Evolutionary conservation across 2,888 invertebrate genomes (phyloP).

Genomic region (Tanaodytes sp.): DNA sequence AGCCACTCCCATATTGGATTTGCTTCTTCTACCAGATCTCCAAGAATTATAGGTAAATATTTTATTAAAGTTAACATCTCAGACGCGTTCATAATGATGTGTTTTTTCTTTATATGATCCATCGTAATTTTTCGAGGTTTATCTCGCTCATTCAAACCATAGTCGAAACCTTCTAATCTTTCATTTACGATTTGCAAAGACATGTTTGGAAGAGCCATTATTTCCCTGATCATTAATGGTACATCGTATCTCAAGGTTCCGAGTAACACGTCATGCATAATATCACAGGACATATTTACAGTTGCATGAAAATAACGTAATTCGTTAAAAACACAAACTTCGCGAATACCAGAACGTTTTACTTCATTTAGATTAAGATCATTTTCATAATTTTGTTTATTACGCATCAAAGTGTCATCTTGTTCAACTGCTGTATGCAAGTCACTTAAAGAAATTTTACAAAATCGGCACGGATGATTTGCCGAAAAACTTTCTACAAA

Average conservation of each 20-base stretch:
- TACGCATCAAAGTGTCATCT: slow-evolving; percentile 13
- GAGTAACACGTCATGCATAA: slow-evolving; percentile 50
- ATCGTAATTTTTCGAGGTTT: slow-evolving; percentile 16
- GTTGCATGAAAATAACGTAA: slow-evolving; percentile 25
- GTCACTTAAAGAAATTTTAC: slow-evolving; percentile 22
- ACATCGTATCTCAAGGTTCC: slow-evolving; percentile 42
- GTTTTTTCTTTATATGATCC: slow-evolving; percentile 19
- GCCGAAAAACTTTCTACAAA: slow-evolving; percentile 45
- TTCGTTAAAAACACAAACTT: slow-evolving; percentile 40
- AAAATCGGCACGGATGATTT: slow-evolving; percentile 48
- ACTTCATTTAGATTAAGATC: slow-evolving; percentile 33
- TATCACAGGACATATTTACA: slow-evolving; percentile 28
- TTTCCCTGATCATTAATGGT: neutral
- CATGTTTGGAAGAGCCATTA: neutral
- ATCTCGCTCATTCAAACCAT: slow-evolving; percentile 26
- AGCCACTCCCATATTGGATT: slow-evolving; percentile 16
- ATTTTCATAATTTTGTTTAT: slow-evolving; percentile 37
- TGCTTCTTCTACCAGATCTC: slow-evolving; percentile 9
- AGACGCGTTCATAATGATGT: slow-evolving; percentile 21
- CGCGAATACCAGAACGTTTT: slow-evolving; percentile 31
- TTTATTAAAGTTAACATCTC: slow-evolving; percentile 27
- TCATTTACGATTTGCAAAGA: slow-evolving; percentile 24
- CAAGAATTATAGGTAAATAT: slow-evolving; percentile 30
- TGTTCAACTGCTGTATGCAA: slow-evolving; percentile 8
- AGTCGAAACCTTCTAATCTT: slow-evolving; percentile 35